Percentiles rank a stretch among this genome's conserved stretches.
Evolutionary conservation across 2,797 vertebrate species (phyloP).

Genomic region (Bradypus variegatus): DNA sequence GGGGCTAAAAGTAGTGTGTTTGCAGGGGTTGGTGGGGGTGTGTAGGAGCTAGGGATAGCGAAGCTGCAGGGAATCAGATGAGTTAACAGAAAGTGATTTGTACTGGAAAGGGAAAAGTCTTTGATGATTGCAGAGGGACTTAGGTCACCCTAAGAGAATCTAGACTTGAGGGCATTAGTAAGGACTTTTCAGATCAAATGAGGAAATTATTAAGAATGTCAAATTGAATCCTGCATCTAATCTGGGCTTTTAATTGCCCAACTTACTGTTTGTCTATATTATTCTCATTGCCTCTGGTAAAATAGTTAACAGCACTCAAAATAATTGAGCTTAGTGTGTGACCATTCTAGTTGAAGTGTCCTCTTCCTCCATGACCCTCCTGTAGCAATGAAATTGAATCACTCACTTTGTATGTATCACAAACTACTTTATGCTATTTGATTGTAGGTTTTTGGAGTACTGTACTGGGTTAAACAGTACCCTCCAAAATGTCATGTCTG

Average conservation of each 20-base stretch:
- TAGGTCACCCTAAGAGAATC: not conserved
- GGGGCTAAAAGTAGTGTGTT: not conserved
- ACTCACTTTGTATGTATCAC: not conserved
- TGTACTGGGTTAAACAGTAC: too few species aligned
- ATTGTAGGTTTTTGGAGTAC: not conserved
- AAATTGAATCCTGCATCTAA: not conserved
- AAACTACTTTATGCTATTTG: not conserved
- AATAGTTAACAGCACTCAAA: not conserved
- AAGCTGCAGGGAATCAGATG: not conserved
- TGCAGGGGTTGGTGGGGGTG: not conserved
- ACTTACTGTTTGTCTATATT: not conserved
- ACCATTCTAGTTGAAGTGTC: not conserved
- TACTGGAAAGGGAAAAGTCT: not conserved
- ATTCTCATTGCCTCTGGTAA: not conserved
- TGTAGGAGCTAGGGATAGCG: not conserved
- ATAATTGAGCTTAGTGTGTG: not conserved
- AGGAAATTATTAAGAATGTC: not conserved
- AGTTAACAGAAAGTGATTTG: not conserved
- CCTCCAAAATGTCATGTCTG: too few species aligned
- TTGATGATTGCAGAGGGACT: not conserved
- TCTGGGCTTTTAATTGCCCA: not conserved
- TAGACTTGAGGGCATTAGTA: not conserved
- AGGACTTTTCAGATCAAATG: not conserved
- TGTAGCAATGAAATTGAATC: not conserved
- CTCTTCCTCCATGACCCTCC: not conserved